Evolutionary conservation across 2,888 invertebrate species (phyloP).

Genomic region (Trachelus stipa): DNA sequence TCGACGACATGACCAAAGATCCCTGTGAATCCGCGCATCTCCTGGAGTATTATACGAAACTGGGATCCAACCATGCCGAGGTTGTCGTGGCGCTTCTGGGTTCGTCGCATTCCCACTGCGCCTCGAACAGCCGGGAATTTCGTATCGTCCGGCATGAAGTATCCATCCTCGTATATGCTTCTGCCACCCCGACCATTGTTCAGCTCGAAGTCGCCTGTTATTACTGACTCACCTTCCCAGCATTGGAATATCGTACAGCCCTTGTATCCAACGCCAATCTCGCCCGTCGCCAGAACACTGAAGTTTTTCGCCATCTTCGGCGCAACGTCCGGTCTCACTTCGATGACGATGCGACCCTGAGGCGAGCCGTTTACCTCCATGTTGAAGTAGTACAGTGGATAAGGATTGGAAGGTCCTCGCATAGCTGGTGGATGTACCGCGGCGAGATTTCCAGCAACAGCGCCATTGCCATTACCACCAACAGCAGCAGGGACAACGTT

Average conservation of each 20-base stretch:
- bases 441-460: conserved; percentile 6
- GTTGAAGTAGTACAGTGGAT: conserved; percentile 82
- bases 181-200: conserved; percentile 86
- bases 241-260: conserved; percentile 86
- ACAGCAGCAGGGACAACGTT: conserved; percentile 60
- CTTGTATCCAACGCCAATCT: conserved; percentile 81
- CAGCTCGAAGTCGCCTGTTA: conserved; percentile 83
- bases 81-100: conserved; percentile 83
- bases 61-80: conserved; percentile 87
- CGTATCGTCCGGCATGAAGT: conserved; percentile 85
- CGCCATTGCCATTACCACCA: conserved; percentile 44
- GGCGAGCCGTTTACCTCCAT: conserved; percentile 79
- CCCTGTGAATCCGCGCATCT: conserved; percentile 86
- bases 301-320: conserved; percentile 87
- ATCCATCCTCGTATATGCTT: conserved; percentile 80
- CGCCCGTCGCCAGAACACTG: conserved; percentile 77
- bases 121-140: conserved; percentile 81
- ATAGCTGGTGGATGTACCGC: conserved; percentile 54
- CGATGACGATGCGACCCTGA: conserved; percentile 80
- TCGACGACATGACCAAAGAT: conserved; percentile 86
- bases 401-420: conserved; percentile 71
- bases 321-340: conserved; percentile 81
- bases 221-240: conserved; percentile 85
- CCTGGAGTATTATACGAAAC: conserved; percentile 83
- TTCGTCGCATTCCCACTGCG: conserved; percentile 84